A percentile compares a stretch with the other conserved stretches of the same genome.
Conservation (phyloP, 2,113 vertebrate genomes). For the Limnothrissa miodon region DNA sequence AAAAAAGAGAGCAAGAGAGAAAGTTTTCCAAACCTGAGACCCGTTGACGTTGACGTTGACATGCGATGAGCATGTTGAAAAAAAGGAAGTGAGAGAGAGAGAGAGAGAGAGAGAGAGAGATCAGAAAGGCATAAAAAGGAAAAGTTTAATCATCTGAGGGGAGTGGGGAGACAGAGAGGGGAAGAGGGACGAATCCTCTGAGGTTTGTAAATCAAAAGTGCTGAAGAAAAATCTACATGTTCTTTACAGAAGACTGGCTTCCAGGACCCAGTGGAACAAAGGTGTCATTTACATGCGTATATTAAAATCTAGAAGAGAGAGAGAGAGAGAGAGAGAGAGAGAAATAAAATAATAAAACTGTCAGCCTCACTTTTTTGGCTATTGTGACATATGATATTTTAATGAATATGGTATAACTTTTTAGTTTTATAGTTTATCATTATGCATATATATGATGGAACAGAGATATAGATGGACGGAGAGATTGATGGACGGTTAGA, state of each 20-base stretch:
- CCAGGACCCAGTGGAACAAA: conserved; percentile 40
- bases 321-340: neutral
- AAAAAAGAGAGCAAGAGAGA: conserved; percentile 43
- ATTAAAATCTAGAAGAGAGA: neutral
- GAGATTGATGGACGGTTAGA: neutral
- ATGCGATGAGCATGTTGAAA: conserved; percentile 27
- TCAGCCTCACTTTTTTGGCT: neutral
- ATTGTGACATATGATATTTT: neutral
- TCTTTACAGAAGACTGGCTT: conserved; percentile 46
- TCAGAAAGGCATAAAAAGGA: conserved; percentile 11
- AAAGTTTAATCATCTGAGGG: conserved; percentile 40
- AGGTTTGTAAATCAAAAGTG: conserved; percentile 44
- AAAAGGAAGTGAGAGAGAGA: neutral
- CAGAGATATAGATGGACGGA: neutral
- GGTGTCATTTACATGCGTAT: conserved; percentile 44
- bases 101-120: conserved; percentile 37
- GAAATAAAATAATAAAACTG: neutral
- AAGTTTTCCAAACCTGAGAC: conserved; percentile 53
- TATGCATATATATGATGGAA: no score
- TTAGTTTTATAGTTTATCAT: neutral
- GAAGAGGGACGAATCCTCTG: conserved; percentile 44
- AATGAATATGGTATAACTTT: neutral
- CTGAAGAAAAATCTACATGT: conserved; percentile 43
- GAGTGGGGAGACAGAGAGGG: conserved; percentile 16
- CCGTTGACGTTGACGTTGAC: conserved; percentile 42